A percentile compares a stretch with the other conserved stretches of the same genome.
Evolutionary conservation across 2,888 invertebrate genomes (phyloP).

Genomic region (Unio delphinus): DNA sequence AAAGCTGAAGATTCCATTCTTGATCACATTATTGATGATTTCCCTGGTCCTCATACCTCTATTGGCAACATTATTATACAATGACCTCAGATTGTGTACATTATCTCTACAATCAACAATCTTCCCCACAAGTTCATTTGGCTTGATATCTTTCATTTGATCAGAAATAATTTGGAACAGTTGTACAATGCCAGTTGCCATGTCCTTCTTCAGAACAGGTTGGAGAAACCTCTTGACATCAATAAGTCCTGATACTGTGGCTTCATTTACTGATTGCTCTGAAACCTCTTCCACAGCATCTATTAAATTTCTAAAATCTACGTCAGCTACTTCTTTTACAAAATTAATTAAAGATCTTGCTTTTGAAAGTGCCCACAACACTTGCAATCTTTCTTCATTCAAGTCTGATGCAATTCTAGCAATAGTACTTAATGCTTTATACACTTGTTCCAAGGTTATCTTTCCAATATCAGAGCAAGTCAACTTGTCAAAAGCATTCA

Average conservation of each 20-base stretch:
- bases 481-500: constrained; percentile 13
- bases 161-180: constrained; percentile 5
- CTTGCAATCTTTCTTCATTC: too few relatives aligned
- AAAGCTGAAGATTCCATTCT: constrained; percentile 27
- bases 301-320: constrained; percentile 43
- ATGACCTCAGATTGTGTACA: constrained; percentile 34
- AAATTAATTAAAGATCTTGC: constrained; percentile 31
- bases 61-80: constrained; percentile 45
- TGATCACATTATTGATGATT: constrained; percentile 30
- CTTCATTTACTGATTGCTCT: constrained; percentile 42
- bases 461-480: constrained; percentile 3
- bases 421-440: constrained; percentile 10
- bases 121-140: constrained; percentile 21
- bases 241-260: constrained; percentile 41
- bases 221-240: constrained; percentile 35
- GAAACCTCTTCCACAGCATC: constrained; percentile 52
- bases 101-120: constrained; percentile 32
- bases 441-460: not conserved
- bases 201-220: constrained; percentile 15
- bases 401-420: not conserved
- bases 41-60: constrained; percentile 43
- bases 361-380: constrained; percentile 17
- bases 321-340: constrained; percentile 26
- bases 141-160: constrained; percentile 8
- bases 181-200: accelerated